phyloP scores from a whole-genome alignment of 2,113 vertebrate species.

The Heloderma charlesbogerti region DNA sequence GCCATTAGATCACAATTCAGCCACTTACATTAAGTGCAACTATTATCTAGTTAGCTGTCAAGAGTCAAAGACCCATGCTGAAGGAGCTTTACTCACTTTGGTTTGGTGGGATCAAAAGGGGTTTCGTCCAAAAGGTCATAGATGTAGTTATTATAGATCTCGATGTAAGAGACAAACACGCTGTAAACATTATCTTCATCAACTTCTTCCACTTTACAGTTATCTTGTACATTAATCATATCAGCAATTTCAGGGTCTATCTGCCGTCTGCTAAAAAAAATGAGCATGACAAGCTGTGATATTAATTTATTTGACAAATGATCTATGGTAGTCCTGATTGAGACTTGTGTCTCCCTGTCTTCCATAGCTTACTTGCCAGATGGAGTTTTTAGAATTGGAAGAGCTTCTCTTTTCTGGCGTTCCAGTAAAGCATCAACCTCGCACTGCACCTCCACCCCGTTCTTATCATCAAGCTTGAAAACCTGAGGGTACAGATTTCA shows the following conservation, averaged over 20 bases:
- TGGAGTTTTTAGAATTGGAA: slow-evolving; percentile 80
- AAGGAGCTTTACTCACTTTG: slow-evolving; percentile 84
- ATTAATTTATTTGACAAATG: not conserved
- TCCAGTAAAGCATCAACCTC: slow-evolving; percentile 94
- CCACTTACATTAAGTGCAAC: not conserved
- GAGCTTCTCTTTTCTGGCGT: slow-evolving; percentile 89
- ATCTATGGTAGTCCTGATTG: too few relatives aligned
- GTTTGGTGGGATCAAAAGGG: slow-evolving; percentile 86
- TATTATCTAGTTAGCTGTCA: not conserved
- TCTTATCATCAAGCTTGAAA: slow-evolving; percentile 96
- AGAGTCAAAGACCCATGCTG: not conserved
- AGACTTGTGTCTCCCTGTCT: rapidly evolving
- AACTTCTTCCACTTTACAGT: slow-evolving; percentile 84
- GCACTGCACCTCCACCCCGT: slow-evolving; percentile 91
- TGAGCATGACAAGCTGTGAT: rapidly evolving
- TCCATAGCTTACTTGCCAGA: slow-evolving; percentile 80
- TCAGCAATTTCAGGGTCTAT: slow-evolving; percentile 92
- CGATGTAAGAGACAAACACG: slow-evolving; percentile 95
- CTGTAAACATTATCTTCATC: slow-evolving; percentile 96
- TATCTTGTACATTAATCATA: slow-evolving; percentile 89
- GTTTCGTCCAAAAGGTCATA: slow-evolving; percentile 94
- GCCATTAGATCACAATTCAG: not conserved
- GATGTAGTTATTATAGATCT: slow-evolving; percentile 99
- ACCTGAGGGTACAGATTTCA: slow-evolving; percentile 76
- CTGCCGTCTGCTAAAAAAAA: slow-evolving; percentile 76